Conservation (phyloP, 2,888 invertebrate species). For the Chymomyza procnemis region DNA sequence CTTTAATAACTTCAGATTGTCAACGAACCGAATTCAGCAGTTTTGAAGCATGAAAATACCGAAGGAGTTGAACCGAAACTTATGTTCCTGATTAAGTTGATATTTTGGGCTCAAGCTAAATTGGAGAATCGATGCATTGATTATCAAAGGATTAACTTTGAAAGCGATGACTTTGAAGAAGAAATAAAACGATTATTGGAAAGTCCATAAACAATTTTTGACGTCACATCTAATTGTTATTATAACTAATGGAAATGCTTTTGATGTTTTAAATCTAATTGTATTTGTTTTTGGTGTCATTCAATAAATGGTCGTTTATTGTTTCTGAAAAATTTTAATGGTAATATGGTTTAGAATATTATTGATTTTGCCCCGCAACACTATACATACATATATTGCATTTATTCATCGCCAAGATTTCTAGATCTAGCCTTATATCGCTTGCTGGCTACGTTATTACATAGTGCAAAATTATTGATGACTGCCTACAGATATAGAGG, state of each 20-base stretch:
- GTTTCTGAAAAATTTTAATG: background rate
- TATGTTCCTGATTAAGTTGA: conserved; percentile 57
- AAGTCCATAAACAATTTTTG: conserved; percentile 27
- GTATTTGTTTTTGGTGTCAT: conserved; percentile 31
- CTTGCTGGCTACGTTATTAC: too few species aligned
- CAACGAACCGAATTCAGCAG: conserved; percentile 21
- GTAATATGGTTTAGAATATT: too few species aligned
- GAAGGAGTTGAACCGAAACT: conserved; percentile 46
- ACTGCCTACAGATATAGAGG: too few species aligned
- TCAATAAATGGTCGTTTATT: conserved; percentile 13
- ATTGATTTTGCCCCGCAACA: too few species aligned
- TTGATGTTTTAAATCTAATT: conserved; percentile 34
- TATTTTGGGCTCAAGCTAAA: conserved; percentile 56
- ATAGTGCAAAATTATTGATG: too few species aligned
- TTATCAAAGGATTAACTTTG: conserved; percentile 34
- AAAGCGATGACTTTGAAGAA: conserved; percentile 47
- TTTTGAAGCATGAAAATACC: conserved; percentile 20
- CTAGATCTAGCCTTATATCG: too few species aligned
- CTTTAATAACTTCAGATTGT: background rate
- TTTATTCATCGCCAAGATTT: too few species aligned
- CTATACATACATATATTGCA: too few species aligned
- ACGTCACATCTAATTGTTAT: conserved; percentile 1
- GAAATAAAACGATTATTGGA: conserved; percentile 44
- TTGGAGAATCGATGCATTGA: conserved; percentile 34
- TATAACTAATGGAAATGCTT: background rate